These are phyloP conservation scores for Heliothis virescens DNA, from an alignment of 1,140 invertebrate species.

Conservation along the genomic window DNA sequence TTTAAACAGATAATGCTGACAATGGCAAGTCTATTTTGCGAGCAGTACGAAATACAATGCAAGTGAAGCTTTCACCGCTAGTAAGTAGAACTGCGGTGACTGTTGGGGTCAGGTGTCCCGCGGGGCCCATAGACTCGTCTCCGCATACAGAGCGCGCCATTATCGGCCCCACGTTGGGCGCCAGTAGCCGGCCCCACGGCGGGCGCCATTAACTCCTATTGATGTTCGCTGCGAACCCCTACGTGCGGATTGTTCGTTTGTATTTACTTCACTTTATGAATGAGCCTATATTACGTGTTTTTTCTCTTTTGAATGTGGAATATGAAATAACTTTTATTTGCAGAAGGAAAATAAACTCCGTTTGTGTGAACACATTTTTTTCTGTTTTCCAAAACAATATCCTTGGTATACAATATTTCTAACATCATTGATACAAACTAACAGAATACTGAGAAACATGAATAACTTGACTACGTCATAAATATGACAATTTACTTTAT, in stretches of 20 bases:
- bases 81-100: constrained; percentile 7
- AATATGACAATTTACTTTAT: constrained; percentile 6
- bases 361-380: not conserved
- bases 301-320: constrained; percentile 1
- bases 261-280: constrained; percentile 9
- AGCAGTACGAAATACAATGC: constrained; percentile 3
- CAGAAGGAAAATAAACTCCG: not conserved
- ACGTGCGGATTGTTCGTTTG: constrained; percentile 7
- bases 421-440: too few species aligned
- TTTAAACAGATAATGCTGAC: not conserved
- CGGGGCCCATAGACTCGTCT: not conserved
- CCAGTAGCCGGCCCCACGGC: constrained; percentile 16
- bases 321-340: not conserved
- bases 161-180: not conserved
- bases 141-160: constrained; percentile 14
- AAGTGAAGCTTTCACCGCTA: not conserved
- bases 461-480: not conserved
- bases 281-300: constrained; percentile 9
- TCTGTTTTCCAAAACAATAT: too few species aligned
- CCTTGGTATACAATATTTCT: too few species aligned
- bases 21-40: not conserved
- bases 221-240: not conserved
- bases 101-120: constrained; percentile 27
- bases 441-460: not conserved
- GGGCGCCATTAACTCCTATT: constrained; percentile 41